Conservation (phyloP, 2,888 invertebrate species). For the Doris montereyensis region DNA sequence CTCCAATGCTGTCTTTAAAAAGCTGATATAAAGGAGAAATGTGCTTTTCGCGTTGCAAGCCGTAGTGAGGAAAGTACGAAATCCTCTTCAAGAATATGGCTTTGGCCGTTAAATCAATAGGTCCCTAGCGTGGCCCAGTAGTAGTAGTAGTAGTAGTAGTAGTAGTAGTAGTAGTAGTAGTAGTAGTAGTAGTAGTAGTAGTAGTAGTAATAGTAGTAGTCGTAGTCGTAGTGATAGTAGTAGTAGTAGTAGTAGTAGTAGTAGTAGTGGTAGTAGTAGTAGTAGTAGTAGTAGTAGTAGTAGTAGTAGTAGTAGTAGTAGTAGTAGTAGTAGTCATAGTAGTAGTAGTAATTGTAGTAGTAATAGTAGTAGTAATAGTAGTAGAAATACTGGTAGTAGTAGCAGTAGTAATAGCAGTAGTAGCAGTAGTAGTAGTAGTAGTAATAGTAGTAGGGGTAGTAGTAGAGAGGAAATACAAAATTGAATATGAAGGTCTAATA, state of each 20-base stretch:
- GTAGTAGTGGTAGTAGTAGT: constrained; percentile 20
- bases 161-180: constrained; percentile 20
- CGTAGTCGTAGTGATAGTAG: constrained; percentile 9
- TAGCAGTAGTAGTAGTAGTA: not conserved
- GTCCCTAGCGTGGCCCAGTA: constrained; percentile 7
- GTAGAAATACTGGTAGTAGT: not conserved
- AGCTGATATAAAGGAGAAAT: too few species aligned
- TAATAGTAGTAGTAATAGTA: not conserved
- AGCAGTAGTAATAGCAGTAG: not conserved
- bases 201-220: constrained; percentile 10
- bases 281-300: constrained; percentile 20
- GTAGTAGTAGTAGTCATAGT: not conserved
- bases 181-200: constrained; percentile 20
- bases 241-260: constrained; percentile 1
- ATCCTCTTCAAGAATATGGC: too few species aligned
- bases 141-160: constrained; percentile 20
- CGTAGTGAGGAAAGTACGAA: too few species aligned
- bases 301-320: not conserved
- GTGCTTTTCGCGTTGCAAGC: too few species aligned
- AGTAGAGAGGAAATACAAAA: too few species aligned
- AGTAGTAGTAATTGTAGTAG: not conserved
- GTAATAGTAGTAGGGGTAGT: not conserved
- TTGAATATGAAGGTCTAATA: too few species aligned
- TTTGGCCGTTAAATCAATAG: too few species aligned
- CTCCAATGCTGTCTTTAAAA: too few species aligned